Evolutionary conservation across 1,140 invertebrate species (phyloP).

Genomic region (Berghia stephanieae): DNA sequence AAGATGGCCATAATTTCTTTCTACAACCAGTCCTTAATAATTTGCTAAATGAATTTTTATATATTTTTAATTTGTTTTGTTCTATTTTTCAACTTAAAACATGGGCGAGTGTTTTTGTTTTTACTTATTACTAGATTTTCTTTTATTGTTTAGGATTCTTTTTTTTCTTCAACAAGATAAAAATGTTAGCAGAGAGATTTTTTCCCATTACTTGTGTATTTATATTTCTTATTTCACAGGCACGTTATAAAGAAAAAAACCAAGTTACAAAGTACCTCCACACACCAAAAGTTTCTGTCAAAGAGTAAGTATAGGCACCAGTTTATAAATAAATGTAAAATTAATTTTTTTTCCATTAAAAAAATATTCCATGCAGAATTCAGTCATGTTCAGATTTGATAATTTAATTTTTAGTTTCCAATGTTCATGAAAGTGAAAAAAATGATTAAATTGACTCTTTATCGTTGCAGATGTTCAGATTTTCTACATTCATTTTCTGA

Average conservation of each 20-base stretch:
- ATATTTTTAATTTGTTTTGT: not conserved
- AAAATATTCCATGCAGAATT: not conserved
- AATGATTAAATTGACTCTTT: not conserved
- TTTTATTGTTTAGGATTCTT: no score
- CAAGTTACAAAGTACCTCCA: not conserved
- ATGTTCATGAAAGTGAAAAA: not conserved
- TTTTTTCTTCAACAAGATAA: no score
- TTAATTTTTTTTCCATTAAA: not conserved
- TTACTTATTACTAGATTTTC: no score
- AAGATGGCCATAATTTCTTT: no score
- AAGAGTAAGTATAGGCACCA: conserved; percentile 25
- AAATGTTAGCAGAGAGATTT: no score
- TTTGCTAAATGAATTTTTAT: no score
- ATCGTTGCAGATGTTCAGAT: conserved; percentile 42
- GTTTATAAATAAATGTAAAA: not conserved
- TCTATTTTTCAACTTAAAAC: not conserved
- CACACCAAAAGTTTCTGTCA: conserved; percentile 25
- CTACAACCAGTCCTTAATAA: no score
- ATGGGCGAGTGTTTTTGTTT: no score
- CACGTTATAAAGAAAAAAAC: not conserved
- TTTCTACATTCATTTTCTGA: conserved; percentile 43
- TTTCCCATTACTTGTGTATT: no score
- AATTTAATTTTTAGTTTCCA: not conserved
- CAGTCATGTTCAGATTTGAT: not conserved
- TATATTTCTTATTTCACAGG: no score